A percentile compares a stretch with the other conserved stretches of the same genome.
Evolutionary conservation across 2,888 invertebrate genomes (phyloP).

Genomic region (Drosophila paranaensis): DNA sequence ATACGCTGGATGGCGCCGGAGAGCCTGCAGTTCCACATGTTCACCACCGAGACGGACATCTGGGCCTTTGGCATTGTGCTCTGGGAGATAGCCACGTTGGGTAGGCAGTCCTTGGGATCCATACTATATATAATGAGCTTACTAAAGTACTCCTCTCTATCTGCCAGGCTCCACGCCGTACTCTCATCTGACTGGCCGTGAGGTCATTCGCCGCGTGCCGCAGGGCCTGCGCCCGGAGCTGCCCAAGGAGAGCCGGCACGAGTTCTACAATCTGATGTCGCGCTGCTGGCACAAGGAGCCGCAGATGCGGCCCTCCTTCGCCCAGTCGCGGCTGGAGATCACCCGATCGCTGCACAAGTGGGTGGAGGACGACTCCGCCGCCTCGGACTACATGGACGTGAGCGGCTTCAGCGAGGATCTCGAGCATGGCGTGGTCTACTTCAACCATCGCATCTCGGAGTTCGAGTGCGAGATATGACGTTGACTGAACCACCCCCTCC

Average conservation of each 20-base stretch:
- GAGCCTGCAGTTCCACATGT: slow-evolving; percentile 90
- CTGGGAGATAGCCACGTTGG: slow-evolving; percentile 95
- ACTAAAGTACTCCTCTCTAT: background rate
- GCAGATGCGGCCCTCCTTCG: slow-evolving; percentile 90
- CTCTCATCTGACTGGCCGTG: slow-evolving; percentile 92
- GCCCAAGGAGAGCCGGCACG: slow-evolving; percentile 91
- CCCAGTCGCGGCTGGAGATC: slow-evolving; percentile 86
- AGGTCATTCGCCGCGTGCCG: slow-evolving; percentile 92
- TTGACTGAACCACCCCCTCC: slow-evolving; percentile 62
- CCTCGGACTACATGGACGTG: slow-evolving; percentile 85
- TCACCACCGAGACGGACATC: slow-evolving; percentile 93
- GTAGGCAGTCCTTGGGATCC: slow-evolving; percentile 83
- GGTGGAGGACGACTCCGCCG: slow-evolving; percentile 84
- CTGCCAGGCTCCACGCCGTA: slow-evolving; percentile 92
- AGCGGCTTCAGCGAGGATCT: slow-evolving; percentile 85
- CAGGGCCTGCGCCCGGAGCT: slow-evolving; percentile 91
- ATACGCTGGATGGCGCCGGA: slow-evolving; percentile 94
- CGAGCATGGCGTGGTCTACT: slow-evolving; percentile 85
- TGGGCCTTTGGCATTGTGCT: slow-evolving; percentile 95
- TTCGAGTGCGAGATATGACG: slow-evolving; percentile 88
- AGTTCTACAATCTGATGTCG: slow-evolving; percentile 88
- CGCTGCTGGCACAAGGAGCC: slow-evolving; percentile 90
- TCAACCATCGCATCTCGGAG: slow-evolving; percentile 87
- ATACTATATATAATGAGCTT: background rate
- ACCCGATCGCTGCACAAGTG: slow-evolving; percentile 83